These are phyloP conservation scores for Phocoena phocoena DNA, from an alignment of 2,113 vertebrate species.

Conservation along the genomic window DNA sequence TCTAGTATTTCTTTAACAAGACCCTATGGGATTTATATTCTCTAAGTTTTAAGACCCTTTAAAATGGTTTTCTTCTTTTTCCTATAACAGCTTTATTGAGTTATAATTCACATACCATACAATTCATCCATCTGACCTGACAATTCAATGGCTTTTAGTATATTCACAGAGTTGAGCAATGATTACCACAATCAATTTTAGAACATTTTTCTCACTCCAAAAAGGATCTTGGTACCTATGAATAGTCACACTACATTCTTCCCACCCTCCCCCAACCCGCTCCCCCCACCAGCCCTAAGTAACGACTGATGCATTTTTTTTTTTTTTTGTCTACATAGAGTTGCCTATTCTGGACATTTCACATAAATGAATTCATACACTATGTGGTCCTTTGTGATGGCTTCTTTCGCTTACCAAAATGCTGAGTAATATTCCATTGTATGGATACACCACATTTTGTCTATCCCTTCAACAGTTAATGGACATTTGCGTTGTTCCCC, in stretches of 20 bases:
- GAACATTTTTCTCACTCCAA: neutral
- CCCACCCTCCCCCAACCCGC: fast-evolving
- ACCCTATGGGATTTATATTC: constrained; percentile 49
- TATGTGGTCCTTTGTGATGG: neutral
- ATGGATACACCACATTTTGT: neutral
- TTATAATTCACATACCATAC: constrained; percentile 14
- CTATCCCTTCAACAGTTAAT: neutral
- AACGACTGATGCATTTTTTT: neutral
- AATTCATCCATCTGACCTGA: neutral
- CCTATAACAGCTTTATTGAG: constrained; percentile 37
- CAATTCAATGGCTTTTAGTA: neutral
- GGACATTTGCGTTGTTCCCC: neutral
- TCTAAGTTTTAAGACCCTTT: constrained; percentile 33
- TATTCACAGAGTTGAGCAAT: neutral
- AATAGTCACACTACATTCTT: neutral
- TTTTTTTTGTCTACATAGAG: neutral
- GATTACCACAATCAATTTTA: neutral
- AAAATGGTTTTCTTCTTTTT: neutral
- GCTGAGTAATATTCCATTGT: neutral
- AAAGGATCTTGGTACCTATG: neutral
- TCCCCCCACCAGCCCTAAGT: neutral
- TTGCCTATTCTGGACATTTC: neutral
- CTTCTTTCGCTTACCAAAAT: neutral
- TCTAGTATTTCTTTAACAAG: constrained; percentile 68
- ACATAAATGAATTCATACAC: neutral